Evolutionary conservation across 2,113 vertebrate genomes (phyloP).

Genomic region (Rana temporaria): DNA sequence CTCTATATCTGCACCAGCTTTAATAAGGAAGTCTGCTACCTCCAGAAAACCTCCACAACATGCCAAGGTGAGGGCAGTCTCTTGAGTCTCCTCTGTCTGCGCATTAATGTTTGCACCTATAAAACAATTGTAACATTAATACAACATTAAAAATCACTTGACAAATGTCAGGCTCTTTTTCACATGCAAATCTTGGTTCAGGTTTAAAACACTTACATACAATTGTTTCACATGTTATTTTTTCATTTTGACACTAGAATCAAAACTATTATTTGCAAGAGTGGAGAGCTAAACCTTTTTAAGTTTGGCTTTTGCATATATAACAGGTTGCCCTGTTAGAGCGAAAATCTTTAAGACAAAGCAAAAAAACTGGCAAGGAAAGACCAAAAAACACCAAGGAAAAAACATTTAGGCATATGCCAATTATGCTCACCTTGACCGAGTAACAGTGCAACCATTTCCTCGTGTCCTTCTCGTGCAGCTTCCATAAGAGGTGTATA

Average conservation of each 20-base stretch:
- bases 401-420: not conserved
- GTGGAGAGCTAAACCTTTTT: too few species aligned
- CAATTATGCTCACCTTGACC: conserved; percentile 84
- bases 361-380: not conserved
- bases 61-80: conserved; percentile 94
- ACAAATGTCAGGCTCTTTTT: not conserved
- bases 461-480: conserved; percentile 95
- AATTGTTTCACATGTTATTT: too few species aligned
- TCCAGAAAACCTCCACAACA: conserved; percentile 98
- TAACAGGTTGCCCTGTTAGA: too few species aligned
- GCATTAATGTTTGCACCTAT: conserved; percentile 98
- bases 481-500: conserved; percentile 99
- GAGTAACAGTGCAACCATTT: conserved; percentile 96
- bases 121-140: not conserved
- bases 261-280: too few species aligned
- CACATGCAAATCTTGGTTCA: too few species aligned
- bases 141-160: too few species aligned
- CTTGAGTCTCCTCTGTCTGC: conserved; percentile 98
- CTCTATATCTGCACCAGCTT: conserved; percentile 96
- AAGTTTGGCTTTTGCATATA: too few species aligned
- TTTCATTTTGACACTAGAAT: too few species aligned
- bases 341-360: not conserved
- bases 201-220: too few species aligned
- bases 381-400: not conserved
- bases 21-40: conserved; percentile 97